Conservation (phyloP, 2,797 vertebrate genomes). For the Muscicapa striata region DNA sequence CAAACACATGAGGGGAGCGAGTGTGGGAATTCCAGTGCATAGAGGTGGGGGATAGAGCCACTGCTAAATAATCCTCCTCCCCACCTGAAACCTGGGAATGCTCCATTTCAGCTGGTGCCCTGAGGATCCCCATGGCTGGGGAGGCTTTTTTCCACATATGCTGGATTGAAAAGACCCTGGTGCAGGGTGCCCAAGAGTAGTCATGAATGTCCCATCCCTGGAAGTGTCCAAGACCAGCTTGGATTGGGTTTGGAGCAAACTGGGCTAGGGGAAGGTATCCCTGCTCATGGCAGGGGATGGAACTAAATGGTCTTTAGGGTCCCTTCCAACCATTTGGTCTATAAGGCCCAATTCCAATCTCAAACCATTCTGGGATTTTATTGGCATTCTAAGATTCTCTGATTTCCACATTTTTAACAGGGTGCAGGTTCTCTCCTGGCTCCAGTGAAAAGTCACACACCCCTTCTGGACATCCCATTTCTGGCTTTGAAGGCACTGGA, state of each 20-base stretch:
- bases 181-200: fast-evolving
- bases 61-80: neutral
- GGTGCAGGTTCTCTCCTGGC: neutral
- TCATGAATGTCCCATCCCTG: neutral
- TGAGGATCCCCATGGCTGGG: neutral
- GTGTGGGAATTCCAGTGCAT: neutral
- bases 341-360: neutral
- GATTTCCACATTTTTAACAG: neutral
- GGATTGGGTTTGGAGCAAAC: neutral
- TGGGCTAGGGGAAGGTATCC: neutral
- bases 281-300: neutral
- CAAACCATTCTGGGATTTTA: neutral
- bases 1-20: fast-evolving
- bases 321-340: neutral
- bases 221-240: neutral
- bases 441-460: neutral
- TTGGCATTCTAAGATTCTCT: neutral
- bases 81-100: neutral
- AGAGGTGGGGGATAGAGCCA: neutral
- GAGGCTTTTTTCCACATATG: neutral
- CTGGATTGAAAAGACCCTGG: neutral
- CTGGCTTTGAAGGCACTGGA: neutral
- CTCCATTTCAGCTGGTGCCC: neutral
- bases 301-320: neutral
- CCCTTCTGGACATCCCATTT: neutral